Evolutionary conservation across 1,140 invertebrate genomes (phyloP), one percentile per base, ranked within the genome.

Genomic region (Formica selysi): DNA sequence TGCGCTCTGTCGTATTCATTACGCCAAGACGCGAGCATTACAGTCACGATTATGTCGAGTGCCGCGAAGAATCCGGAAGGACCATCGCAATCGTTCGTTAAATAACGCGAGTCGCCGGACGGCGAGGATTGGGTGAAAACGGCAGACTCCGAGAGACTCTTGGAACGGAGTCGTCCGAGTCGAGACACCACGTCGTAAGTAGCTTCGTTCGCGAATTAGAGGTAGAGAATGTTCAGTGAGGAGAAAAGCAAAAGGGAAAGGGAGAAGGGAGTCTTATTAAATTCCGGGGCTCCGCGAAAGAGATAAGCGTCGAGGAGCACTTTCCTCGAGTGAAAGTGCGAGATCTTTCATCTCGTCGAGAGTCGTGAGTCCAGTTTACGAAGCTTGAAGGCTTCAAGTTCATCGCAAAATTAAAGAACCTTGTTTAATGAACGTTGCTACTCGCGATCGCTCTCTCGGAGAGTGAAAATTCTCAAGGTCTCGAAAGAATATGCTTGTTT

Each of bases 81-180:
- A 68, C 71, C 92, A 51, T 85, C 85, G 61, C 87, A 87, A 57
- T 89, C 92, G 54, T 92, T 91, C 67, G 91, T 94, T 16, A 94
- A 94, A 93, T 94, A 94, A 92, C 93, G 91, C 85, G 76, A 64
- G 26, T 44, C 19, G 67, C 19, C 76, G 22, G 10, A 68, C 41
- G 5, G 3, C 6, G 16, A 67, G 26, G 32, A 13, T 48, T 7
- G 6, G 10, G 6, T n/a, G 19, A 54, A 7, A n/a, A 26, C n/a
- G 19, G 29, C 7, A 26, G 62, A 44, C 41, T 44, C n/a, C 13
- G 62, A 79, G 38, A n/a, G 3, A 13, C 29, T 26, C 29, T 36
- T 29, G 22, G 5, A 65, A 48, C 41, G 19, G 6, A 19, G 48
- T 65, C 38, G 26, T 11, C 36, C 36, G 19, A 11, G 16, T 8